These are phyloP conservation scores for Scrobipalpa costella DNA, from an alignment of 2,888 invertebrate species.

Conservation along the genomic window DNA sequence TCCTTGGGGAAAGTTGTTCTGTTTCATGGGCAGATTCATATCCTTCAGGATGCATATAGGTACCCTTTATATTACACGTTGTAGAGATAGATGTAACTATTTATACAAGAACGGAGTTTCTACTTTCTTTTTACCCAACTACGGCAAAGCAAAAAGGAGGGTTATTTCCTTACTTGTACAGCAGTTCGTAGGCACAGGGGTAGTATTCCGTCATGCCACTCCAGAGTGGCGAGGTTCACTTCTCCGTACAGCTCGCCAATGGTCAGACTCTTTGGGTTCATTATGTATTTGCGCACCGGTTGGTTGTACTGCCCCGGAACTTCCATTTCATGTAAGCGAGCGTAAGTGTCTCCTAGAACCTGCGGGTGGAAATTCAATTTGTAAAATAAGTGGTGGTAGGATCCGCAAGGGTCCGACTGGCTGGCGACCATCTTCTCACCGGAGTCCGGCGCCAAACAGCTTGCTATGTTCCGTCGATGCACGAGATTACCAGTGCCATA, in stretches of 20 bases:
- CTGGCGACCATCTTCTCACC: too few species aligned
- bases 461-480: too few species aligned
- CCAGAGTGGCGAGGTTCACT: conserved; percentile 90
- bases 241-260: conserved; percentile 95
- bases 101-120: too few species aligned
- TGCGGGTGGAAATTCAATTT: conserved; percentile 47
- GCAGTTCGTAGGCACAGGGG: conserved; percentile 76
- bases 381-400: too few species aligned
- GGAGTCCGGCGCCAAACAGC: too few species aligned
- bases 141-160: too few species aligned
- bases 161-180: conserved; percentile 59
- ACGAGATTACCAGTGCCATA: too few species aligned
- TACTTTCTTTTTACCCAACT: too few species aligned
- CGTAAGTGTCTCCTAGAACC: conserved; percentile 86
- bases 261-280: conserved; percentile 94
- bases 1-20: not conserved
- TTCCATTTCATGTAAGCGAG: conserved; percentile 82
- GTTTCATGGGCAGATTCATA: not conserved
- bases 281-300: conserved; percentile 87
- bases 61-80: too few species aligned
- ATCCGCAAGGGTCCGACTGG: too few species aligned
- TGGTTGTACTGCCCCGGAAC: conserved; percentile 83
- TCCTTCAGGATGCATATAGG: too few species aligned
- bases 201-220: conserved; percentile 95
- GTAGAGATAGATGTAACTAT: too few species aligned